phyloP scores from a whole-genome alignment of 2,113 vertebrate genomes.

The Chauna torquata region DNA sequence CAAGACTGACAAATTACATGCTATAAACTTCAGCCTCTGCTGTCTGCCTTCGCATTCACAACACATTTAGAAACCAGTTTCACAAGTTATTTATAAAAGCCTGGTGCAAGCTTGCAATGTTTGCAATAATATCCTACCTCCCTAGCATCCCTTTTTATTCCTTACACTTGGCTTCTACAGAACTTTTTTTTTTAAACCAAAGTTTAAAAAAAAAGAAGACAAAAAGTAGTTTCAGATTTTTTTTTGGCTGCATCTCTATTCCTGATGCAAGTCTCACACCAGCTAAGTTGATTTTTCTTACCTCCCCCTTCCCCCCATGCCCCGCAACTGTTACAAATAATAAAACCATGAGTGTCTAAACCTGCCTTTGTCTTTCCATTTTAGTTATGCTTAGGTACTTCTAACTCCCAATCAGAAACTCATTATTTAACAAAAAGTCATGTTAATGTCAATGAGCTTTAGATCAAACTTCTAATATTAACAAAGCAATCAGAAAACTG shows the following conservation, averaged over 20 bases:
- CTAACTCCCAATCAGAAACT: background rate
- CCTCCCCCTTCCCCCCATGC: background rate
- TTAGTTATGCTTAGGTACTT: background rate
- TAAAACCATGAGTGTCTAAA: background rate
- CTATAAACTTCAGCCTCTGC: background rate
- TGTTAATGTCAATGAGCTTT: slow-evolving; percentile 14
- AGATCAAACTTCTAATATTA: background rate
- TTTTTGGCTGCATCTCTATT: background rate
- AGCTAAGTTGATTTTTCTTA: background rate
- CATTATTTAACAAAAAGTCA: background rate
- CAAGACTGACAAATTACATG: background rate
- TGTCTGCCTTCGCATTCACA: background rate
- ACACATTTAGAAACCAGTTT: background rate
- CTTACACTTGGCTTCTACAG: background rate
- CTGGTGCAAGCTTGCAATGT: background rate
- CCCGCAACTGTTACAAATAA: background rate
- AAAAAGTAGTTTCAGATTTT: background rate
- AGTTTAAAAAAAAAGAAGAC: background rate
- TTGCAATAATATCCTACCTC: background rate
- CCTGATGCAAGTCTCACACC: background rate
- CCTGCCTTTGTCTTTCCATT: background rate
- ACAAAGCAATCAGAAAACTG: background rate
- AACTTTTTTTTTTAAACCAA: background rate
- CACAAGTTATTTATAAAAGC: background rate
- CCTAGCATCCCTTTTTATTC: background rate